phyloP scores from a whole-genome alignment of 2,797 vertebrate species.

The Hypotaenidia philippensis region DNA sequence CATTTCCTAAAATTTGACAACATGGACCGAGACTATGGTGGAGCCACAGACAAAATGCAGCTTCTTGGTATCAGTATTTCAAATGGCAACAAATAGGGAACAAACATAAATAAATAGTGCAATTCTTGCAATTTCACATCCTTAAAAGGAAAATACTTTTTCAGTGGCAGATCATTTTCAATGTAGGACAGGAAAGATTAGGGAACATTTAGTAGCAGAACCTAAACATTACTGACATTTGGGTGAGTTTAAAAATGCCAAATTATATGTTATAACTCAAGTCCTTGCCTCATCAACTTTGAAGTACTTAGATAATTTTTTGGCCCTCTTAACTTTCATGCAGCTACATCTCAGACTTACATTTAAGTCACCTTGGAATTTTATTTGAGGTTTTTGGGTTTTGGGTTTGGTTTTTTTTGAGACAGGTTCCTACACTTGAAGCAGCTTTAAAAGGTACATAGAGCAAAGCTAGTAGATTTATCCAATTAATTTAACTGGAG shows the following conservation, averaged over 20 bases:
- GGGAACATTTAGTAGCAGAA: not conserved
- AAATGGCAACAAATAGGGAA: not conserved
- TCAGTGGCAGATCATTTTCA: not conserved
- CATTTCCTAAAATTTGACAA: not conserved
- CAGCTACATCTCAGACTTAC: not conserved
- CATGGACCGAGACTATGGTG: fast-evolving
- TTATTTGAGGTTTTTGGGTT: not conserved
- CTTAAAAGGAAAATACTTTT: not conserved
- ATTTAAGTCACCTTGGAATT: not conserved
- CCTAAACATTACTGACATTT: not conserved
- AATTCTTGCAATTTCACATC: not conserved
- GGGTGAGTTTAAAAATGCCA: not conserved
- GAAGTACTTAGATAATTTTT: not conserved
- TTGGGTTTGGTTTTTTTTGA: not conserved
- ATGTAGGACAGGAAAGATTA: not conserved
- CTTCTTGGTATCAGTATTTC: not conserved
- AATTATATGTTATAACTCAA: not conserved
- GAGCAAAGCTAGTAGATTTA: not conserved
- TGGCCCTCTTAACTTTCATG: not conserved
- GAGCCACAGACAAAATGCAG: not conserved
- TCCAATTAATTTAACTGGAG: not conserved
- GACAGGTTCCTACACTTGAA: not conserved
- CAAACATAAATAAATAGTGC: not conserved
- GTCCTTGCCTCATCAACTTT: not conserved
- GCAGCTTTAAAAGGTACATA: not conserved